A percentile compares a stretch with the other conserved stretches of the same genome.
Conservation (phyloP, 2,113 vertebrate species). For the Grallaria varia region DNA sequence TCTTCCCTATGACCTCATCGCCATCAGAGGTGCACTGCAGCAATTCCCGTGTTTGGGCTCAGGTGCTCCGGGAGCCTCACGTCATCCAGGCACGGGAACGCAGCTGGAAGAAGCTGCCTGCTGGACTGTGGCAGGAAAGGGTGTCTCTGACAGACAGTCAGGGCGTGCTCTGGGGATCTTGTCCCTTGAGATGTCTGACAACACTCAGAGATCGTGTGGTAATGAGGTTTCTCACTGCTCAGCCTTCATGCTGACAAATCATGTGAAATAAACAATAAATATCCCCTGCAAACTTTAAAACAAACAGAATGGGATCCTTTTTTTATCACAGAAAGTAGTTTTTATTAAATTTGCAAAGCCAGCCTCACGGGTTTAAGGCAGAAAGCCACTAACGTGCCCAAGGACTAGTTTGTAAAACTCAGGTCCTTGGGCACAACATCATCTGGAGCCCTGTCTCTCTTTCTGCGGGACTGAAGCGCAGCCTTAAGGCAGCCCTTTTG, state of each 20-base stretch:
- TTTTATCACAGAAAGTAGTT: background rate
- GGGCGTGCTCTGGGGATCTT: background rate
- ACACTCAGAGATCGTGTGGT: accelerated
- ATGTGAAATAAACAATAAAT: background rate
- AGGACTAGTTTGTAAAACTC: background rate
- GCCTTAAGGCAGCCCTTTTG: accelerated
- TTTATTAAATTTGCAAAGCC: background rate
- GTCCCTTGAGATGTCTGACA: background rate
- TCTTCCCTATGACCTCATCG: conserved; percentile 20
- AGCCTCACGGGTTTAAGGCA: background rate
- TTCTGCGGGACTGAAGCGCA: background rate
- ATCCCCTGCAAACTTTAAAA: background rate
- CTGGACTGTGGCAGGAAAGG: background rate
- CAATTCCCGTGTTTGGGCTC: background rate
- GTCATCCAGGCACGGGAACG: background rate
- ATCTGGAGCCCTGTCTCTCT: accelerated
- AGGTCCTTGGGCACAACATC: background rate
- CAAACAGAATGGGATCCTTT: background rate
- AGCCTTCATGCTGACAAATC: background rate
- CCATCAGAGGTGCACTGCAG: background rate
- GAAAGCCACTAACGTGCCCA: background rate
- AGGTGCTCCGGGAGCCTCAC: background rate
- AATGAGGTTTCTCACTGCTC: background rate
- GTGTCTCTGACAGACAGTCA: background rate
- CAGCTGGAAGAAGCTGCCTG: background rate